Evolutionary conservation across 2,797 vertebrate genomes (phyloP).

Genomic region (Enteromius fasciolatus): DNA sequence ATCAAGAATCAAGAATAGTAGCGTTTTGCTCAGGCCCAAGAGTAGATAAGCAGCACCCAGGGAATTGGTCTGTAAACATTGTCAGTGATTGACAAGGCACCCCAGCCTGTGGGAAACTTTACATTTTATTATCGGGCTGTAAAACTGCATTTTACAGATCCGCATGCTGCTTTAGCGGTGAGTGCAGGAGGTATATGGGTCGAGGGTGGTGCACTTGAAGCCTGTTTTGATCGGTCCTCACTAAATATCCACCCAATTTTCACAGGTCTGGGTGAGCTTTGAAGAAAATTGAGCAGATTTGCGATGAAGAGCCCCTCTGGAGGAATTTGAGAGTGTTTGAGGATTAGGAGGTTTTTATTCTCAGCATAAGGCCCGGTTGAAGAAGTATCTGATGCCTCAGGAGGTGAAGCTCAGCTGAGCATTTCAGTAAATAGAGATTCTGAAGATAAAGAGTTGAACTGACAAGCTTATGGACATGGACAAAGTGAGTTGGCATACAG

Average conservation of each 20-base stretch:
- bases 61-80: slow-evolving; percentile 52
- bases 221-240: slow-evolving; percentile 45
- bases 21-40: slow-evolving; percentile 6
- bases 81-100: slow-evolving; percentile 45
- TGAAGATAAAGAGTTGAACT: slow-evolving; percentile 50
- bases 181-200: slow-evolving; percentile 8
- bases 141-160: slow-evolving; percentile 45
- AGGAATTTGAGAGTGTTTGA: slow-evolving; percentile 71
- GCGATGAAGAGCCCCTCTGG: slow-evolving; percentile 64
- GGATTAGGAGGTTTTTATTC: slow-evolving; percentile 73
- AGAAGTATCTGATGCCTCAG: slow-evolving; percentile 59
- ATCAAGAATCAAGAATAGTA: neutral
- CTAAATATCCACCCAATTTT: slow-evolving; percentile 60
- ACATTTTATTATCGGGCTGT: slow-evolving; percentile 49
- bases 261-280: slow-evolving; percentile 59
- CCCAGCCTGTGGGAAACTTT: slow-evolving; percentile 40
- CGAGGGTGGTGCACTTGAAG: slow-evolving; percentile 45
- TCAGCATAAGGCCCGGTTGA: slow-evolving; percentile 57
- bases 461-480: slow-evolving; percentile 33
- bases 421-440: slow-evolving; percentile 60
- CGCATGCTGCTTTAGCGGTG: slow-evolving; percentile 23
- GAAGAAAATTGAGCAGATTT: slow-evolving; percentile 69
- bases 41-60: slow-evolving; percentile 51
- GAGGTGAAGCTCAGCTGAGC: slow-evolving; percentile 54
- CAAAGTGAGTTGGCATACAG: slow-evolving; percentile 9